These are phyloP conservation scores for Labroides dimidiatus DNA, from an alignment of 2,797 vertebrate species.

Conservation along the genomic window DNA sequence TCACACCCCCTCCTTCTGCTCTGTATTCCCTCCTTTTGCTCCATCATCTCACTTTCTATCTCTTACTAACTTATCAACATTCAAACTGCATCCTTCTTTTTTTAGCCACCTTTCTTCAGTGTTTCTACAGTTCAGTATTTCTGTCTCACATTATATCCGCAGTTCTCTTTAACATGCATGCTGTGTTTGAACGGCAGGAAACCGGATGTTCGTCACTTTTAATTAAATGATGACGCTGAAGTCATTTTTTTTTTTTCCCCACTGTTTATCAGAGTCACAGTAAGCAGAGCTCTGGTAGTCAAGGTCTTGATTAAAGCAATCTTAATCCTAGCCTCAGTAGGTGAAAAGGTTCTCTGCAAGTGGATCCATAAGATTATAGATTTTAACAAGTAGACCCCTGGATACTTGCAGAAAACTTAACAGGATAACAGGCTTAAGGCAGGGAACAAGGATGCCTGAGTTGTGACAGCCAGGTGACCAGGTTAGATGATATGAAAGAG, in stretches of 20 bases:
- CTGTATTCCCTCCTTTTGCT: background rate
- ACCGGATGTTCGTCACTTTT: slow-evolving; percentile 3
- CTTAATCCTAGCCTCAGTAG: background rate
- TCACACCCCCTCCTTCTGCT: background rate
- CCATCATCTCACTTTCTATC: background rate
- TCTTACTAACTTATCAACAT: slow-evolving; percentile 12
- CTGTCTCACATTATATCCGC: background rate
- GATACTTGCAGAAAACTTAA: background rate
- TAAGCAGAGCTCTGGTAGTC: background rate
- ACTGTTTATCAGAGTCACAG: no score
- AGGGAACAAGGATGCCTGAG: background rate
- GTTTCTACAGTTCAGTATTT: slow-evolving; percentile 1
- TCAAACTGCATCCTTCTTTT: background rate
- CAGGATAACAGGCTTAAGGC: background rate
- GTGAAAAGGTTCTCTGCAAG: no score
- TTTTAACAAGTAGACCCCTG: background rate
- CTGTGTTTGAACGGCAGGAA: slow-evolving; percentile 3
- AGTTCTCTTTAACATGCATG: slow-evolving; percentile 4
- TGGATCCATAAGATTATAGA: background rate
- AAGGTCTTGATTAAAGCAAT: background rate
- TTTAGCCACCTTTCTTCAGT: background rate
- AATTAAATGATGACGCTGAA: background rate
- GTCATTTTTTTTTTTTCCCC: no score
- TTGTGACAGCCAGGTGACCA: background rate
- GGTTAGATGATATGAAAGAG: background rate